phyloP scores from a whole-genome alignment of 1,140 invertebrate genomes.

The Drosophila chauvacae region DNA sequence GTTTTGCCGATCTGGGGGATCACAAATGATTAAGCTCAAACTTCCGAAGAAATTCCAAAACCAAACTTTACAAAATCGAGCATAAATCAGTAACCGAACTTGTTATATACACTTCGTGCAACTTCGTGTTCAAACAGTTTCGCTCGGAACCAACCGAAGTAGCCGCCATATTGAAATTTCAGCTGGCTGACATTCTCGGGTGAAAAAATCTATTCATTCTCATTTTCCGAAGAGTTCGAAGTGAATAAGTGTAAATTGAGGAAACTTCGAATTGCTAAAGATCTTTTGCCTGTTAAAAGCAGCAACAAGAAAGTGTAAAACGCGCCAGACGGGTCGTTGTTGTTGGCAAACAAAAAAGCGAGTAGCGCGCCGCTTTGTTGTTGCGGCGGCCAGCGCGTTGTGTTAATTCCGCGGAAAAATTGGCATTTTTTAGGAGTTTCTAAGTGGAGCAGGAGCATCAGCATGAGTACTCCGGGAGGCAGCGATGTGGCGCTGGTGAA shows the following conservation, averaged over 20 bases:
- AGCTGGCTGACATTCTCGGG: conserved; percentile 44
- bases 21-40: neutral
- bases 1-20: neutral
- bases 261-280: neutral
- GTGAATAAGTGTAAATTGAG: neutral
- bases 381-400: conserved; percentile 10
- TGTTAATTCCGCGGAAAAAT: conserved; percentile 7
- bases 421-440: neutral
- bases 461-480: conserved; percentile 52
- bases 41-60: neutral
- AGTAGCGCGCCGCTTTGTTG: conserved; percentile 27
- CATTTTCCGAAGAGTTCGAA: neutral
- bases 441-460: conserved; percentile 31
- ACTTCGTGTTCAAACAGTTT: neutral
- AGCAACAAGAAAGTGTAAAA: neutral
- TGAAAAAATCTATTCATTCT: conserved; percentile 48
- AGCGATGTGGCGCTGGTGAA: conserved; percentile 24
- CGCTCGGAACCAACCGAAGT: conserved; percentile 45
- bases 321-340: neutral
- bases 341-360: conserved; percentile 15
- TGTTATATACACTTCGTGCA: conserved; percentile 54
- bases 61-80: neutral
- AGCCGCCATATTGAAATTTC: conserved; percentile 65
- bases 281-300: conserved; percentile 6
- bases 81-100: conserved; percentile 10